These are phyloP conservation scores for cat (Felis catus) DNA, from an alignment of 2,113 vertebrate genomes.

Conservation along the genomic window DNA sequence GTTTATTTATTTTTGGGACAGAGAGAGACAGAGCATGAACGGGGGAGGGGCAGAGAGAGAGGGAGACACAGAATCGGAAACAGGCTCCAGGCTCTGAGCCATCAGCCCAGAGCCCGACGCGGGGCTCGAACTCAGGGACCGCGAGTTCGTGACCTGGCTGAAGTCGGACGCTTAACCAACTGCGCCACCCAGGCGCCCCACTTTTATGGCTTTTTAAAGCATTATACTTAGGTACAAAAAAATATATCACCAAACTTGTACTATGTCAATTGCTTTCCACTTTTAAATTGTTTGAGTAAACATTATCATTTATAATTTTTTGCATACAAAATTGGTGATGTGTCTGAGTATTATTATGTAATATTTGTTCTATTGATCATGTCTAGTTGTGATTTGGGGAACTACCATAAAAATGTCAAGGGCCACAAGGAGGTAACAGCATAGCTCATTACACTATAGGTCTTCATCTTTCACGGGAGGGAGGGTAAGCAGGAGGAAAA, in stretches of 20 bases:
- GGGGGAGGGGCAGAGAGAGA: too few relatives aligned
- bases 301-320: neutral
- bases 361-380: neutral
- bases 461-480: neutral
- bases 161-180: too few relatives aligned
- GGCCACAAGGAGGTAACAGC: neutral
- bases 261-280: neutral
- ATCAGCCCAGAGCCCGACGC: too few relatives aligned
- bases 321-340: neutral
- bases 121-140: too few relatives aligned
- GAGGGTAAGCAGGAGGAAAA: neutral
- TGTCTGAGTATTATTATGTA: neutral
- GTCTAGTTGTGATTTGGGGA: neutral
- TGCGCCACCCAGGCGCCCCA: too few relatives aligned
- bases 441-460: neutral
- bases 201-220: neutral
- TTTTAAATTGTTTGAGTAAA: conserved; percentile 4
- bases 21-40: too few relatives aligned
- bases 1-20: too few relatives aligned
- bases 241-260: neutral
- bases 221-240: neutral
- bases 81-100: too few relatives aligned
- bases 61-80: too few relatives aligned
- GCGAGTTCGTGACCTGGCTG: too few relatives aligned
- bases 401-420: neutral